These are phyloP conservation scores for Euzetes globulus DNA, from an alignment of 2,888 invertebrate genomes.

Conservation along the genomic window DNA sequence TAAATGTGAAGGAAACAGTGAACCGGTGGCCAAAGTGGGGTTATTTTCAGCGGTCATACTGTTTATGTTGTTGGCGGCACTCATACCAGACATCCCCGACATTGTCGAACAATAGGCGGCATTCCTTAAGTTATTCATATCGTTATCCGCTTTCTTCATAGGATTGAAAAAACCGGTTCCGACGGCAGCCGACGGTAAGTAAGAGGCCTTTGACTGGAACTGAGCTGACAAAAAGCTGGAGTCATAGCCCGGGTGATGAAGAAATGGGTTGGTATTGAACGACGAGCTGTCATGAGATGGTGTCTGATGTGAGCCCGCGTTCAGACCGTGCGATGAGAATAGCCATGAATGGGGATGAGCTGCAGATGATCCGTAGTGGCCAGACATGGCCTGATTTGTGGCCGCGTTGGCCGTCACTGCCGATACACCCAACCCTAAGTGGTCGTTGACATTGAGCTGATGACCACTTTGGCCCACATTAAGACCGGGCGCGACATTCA, in stretches of 20 bases:
- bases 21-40: constrained; percentile 21
- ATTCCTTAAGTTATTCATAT: constrained; percentile 31
- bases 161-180: constrained; percentile 25
- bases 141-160: constrained; percentile 24
- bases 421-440: background rate
- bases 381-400: constrained; percentile 25
- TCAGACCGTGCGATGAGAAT: constrained; percentile 15
- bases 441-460: constrained; percentile 26
- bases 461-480: constrained; percentile 23
- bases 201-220: constrained; percentile 30
- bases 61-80: constrained; percentile 7
- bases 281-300: constrained; percentile 24
- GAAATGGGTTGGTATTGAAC: constrained; percentile 28
- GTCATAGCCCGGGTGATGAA: constrained; percentile 28
- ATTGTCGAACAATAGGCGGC: constrained; percentile 26
- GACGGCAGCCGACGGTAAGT: constrained; percentile 29
- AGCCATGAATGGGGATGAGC: constrained; percentile 12
- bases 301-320: constrained; percentile 21
- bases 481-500: constrained; percentile 34
- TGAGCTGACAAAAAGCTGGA: constrained; percentile 23
- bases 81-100: constrained; percentile 19
- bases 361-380: constrained; percentile 25
- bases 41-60: background rate
- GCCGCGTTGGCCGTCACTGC: constrained; percentile 14
- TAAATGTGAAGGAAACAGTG: constrained; percentile 30